phyloP scores from a whole-genome alignment of 2,797 vertebrate genomes.

The Sebastes oblongus region DNA sequence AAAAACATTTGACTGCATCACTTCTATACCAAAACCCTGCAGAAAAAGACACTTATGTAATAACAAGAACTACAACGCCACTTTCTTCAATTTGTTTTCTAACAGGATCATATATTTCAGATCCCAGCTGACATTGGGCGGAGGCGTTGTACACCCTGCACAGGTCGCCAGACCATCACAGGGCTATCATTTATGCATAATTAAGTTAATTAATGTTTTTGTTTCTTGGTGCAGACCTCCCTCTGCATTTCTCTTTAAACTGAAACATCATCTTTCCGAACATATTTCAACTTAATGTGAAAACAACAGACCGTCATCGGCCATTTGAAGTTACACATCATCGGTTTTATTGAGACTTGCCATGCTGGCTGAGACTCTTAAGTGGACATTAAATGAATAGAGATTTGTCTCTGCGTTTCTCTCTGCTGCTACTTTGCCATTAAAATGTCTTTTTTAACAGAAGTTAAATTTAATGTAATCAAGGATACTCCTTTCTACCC shows the following conservation, averaged over 20 bases:
- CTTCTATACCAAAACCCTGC: fast-evolving
- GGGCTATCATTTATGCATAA: neutral
- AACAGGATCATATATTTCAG: neutral
- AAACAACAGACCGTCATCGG: slow-evolving; percentile 20
- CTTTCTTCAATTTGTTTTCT: neutral
- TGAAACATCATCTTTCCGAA: slow-evolving; percentile 25
- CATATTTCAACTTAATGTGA: slow-evolving; percentile 42
- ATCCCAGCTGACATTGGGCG: neutral
- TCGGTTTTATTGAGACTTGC: slow-evolving; percentile 32
- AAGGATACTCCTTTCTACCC: neutral
- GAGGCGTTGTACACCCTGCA: too few species aligned
- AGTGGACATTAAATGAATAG: slow-evolving; percentile 1
- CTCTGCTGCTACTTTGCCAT: neutral
- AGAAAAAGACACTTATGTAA: neutral
- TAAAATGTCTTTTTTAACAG: neutral
- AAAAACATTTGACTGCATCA: neutral
- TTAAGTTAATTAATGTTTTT: neutral
- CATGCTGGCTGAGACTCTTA: slow-evolving; percentile 17
- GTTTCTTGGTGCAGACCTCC: neutral
- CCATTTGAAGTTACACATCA: slow-evolving; percentile 29
- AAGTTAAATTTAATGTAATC: neutral
- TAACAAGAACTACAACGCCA: neutral
- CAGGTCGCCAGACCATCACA: too few species aligned
- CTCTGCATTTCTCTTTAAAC: slow-evolving; percentile 3
- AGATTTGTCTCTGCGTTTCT: neutral